A percentile compares a stretch with the other conserved stretches of the same genome.
Conservation (phyloP, 2,888 invertebrate species). For the Coleophora deauratella region DNA sequence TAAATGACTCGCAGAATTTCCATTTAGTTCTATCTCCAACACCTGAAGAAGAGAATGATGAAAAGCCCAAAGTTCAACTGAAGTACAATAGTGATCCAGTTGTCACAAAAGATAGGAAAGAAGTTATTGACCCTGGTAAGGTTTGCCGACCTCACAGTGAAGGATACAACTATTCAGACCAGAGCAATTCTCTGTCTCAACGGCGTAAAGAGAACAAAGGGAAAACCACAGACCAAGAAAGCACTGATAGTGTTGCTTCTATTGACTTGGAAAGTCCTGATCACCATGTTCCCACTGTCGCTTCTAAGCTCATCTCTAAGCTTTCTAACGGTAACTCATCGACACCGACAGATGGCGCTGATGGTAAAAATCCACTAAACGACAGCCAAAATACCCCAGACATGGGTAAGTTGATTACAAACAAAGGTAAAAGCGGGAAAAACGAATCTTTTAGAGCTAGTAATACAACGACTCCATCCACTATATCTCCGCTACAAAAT, state of each 20-base stretch:
- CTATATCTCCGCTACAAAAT: slow-evolving; percentile 63
- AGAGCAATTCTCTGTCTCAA: slow-evolving; percentile 36
- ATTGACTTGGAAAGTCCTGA: slow-evolving; percentile 53
- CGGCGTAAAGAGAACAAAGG: slow-evolving; percentile 33
- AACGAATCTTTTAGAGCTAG: slow-evolving; percentile 54
- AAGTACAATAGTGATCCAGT: slow-evolving; percentile 44
- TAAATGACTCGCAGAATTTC: slow-evolving; percentile 60
- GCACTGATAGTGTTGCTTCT: slow-evolving; percentile 56
- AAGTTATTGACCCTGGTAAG: slow-evolving; percentile 36
- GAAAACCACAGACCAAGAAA: slow-evolving; percentile 57
- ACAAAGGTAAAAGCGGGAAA: slow-evolving; percentile 43
- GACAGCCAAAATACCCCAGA: slow-evolving; percentile 59
- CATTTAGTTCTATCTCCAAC: slow-evolving; percentile 51
- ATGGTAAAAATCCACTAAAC: slow-evolving; percentile 27
- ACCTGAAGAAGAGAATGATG: slow-evolving; percentile 24
- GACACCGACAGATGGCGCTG: slow-evolving; percentile 47
- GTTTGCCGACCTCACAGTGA: slow-evolving; percentile 42
- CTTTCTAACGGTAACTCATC: slow-evolving; percentile 65
- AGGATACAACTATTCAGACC: slow-evolving; percentile 44
- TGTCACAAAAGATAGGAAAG: slow-evolving; percentile 35
- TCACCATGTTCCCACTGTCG: slow-evolving; percentile 40
- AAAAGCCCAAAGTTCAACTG: slow-evolving; percentile 19
- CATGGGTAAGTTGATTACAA: slow-evolving; percentile 38
- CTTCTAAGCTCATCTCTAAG: slow-evolving; percentile 60
- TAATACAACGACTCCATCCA: slow-evolving; percentile 62